Conservation (phyloP, 2,888 invertebrate species). For the Dromius quadrimaculatus region DNA sequence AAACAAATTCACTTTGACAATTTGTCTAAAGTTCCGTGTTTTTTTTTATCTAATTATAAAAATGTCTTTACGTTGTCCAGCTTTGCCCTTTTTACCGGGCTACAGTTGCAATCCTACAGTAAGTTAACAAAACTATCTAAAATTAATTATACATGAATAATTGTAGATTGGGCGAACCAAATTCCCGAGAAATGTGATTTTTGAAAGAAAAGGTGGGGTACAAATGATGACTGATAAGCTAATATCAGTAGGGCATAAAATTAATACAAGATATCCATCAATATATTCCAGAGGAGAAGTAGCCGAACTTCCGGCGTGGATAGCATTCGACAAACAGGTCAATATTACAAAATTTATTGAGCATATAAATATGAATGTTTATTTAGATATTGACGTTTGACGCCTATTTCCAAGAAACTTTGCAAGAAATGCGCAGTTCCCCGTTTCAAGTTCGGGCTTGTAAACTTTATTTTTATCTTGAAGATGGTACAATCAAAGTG, state of each 20-base stretch:
- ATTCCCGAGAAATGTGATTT: constrained; percentile 65
- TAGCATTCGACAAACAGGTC: constrained; percentile 89
- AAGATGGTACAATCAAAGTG: constrained; percentile 93
- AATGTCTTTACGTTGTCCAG: constrained; percentile 66
- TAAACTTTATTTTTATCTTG: constrained; percentile 87
- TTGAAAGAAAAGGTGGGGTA: constrained; percentile 73
- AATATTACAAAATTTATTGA: constrained; percentile 45
- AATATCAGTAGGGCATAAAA: constrained; percentile 71
- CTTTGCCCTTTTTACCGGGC: constrained; percentile 81
- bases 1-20: no score
- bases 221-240: constrained; percentile 74
- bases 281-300: constrained; percentile 82
- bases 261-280: constrained; percentile 73
- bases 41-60: not conserved
- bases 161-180: constrained; percentile 74
- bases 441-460: constrained; percentile 82
- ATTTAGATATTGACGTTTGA: constrained; percentile 80
- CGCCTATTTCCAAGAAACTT: constrained; percentile 83
- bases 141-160: not conserved
- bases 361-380: constrained; percentile 9
- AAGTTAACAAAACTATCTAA: constrained; percentile 62
- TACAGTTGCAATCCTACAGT: constrained; percentile 77
- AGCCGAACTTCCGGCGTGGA: constrained; percentile 84
- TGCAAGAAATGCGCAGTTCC: constrained; percentile 79
- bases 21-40: no score